Base-by-base conservation (phyloP, 2,888 invertebrate genomes). In the Philopedon plagiatum region DNA sequence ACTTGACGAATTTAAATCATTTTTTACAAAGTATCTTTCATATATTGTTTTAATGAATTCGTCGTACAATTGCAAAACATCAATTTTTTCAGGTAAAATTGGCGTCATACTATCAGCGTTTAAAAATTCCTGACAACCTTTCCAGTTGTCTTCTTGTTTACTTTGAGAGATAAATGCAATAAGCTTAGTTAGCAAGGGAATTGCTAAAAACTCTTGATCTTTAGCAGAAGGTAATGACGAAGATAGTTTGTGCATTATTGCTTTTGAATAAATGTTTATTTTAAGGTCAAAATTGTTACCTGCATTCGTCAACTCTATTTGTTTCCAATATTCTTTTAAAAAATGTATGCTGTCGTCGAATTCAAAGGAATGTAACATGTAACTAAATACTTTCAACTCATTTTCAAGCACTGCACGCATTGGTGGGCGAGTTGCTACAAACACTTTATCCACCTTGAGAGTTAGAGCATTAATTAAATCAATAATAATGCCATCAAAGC, bases 81-180 rank as follows among this genome's bases (percentile, higher is more conserved):
- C 32, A 13, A 58, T 1, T 5, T 8, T 39, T 13, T 58, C 7
- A 3, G 58, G 58, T 23, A 58, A 39, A 21, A 23, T 11, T 15
- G 26, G 29, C 2, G 13, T 15, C n/a, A 5, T 11, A 11, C 4
- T 4, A 13, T 23, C n/a, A 39, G 21, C 11, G 8, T n/a, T 58
- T 39, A 58, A 21, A 58, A 21, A 58, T 19, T 58, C 39, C 13
- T 58, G 18, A 8, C 58, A 58, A 37, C 58, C 58, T 9, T 58
- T 5, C 58, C 58, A 58, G 2, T 37, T 23, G 0, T 58, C n/a
- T 2, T 58, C 21, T n/a, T 34, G 13, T 19, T 18, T 58, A 19
- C 37, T 58, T 15, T 37, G 3, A 39, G 18, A 34, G 23, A 58
- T 58, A 13, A 11, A 2, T 13, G 58, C 41, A 21, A 58, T 15